These are phyloP conservation scores for Amblyjoppa proteus DNA, from an alignment of 2,888 invertebrate species.

Conservation along the genomic window DNA sequence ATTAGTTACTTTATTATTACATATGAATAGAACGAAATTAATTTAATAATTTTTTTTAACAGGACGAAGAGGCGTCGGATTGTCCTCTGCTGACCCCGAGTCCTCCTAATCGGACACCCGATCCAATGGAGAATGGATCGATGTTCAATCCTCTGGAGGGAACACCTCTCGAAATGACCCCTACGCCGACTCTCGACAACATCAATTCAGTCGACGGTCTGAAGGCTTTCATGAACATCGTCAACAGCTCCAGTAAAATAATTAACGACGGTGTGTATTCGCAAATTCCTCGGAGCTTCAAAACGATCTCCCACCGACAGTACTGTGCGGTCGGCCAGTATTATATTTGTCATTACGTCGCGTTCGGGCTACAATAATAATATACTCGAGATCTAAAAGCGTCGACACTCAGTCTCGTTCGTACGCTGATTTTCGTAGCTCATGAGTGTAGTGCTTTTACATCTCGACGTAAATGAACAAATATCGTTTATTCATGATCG, in stretches of 20 bases:
- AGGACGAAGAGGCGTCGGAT: constrained; percentile 89
- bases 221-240: constrained; percentile 81
- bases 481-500: too few relatives aligned
- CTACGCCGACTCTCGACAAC: constrained; percentile 77
- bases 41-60: neutral
- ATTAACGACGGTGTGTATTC: constrained; percentile 79
- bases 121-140: constrained; percentile 74
- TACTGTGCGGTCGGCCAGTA: too few relatives aligned
- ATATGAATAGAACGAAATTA: neutral
- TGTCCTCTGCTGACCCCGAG: constrained; percentile 89
- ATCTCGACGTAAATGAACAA: too few relatives aligned
- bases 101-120: constrained; percentile 86
- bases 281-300: too few relatives aligned
- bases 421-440: too few relatives aligned
- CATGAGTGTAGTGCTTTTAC: too few relatives aligned
- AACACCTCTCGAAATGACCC: constrained; percentile 76
- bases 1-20: neutral
- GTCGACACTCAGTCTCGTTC: too few relatives aligned
- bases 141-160: constrained; percentile 78
- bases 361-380: too few relatives aligned
- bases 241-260: constrained; percentile 82
- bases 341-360: too few relatives aligned
- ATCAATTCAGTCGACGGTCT: constrained; percentile 82
- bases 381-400: too few relatives aligned
- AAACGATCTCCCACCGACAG: too few relatives aligned